Conservation (phyloP, 2,797 vertebrate species). For the Crocidura indochinensis region DNA sequence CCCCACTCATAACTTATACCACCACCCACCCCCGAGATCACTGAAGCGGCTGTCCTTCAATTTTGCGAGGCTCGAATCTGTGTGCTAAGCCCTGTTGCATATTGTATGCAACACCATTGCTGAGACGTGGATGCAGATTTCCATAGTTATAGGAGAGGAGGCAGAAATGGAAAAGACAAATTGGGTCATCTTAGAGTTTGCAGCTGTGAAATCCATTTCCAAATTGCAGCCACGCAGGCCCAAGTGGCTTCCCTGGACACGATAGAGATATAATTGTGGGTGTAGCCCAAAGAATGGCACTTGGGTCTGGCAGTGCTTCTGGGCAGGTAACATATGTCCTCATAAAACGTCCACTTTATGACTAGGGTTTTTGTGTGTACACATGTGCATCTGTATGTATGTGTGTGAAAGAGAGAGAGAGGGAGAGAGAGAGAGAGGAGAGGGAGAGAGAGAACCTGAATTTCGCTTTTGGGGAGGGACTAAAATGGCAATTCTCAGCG, state of each 20-base stretch:
- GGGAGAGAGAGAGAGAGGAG: neutral
- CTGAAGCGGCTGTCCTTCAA: conserved; percentile 65
- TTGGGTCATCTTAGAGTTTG: conserved; percentile 76
- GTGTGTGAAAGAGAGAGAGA: too few relatives aligned
- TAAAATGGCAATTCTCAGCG: too few relatives aligned
- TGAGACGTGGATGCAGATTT: conserved; percentile 63
- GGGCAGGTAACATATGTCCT: conserved; percentile 48
- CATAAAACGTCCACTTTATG: conserved; percentile 62
- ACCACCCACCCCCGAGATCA: neutral
- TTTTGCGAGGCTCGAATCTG: conserved; percentile 55
- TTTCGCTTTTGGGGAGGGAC: too few relatives aligned
- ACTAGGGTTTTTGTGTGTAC: neutral
- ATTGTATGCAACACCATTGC: conserved; percentile 63
- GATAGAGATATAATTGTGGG: neutral
- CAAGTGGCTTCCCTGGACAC: conserved; percentile 68
- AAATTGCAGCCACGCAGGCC: conserved; percentile 79
- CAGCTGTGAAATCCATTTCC: conserved; percentile 81
- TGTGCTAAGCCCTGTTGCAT: conserved; percentile 63
- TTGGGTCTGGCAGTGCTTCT: conserved; percentile 36
- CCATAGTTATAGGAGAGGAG: conserved; percentile 64
- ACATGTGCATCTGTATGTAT: too few relatives aligned
- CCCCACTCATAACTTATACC: too few relatives aligned
- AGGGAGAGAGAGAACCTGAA: neutral
- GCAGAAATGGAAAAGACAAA: conserved; percentile 79
- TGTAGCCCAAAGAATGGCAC: conserved; percentile 31